phyloP scores from a whole-genome alignment of 64 coral and sea anemone species.

The Dendrophyllia cribrosa region DNA sequence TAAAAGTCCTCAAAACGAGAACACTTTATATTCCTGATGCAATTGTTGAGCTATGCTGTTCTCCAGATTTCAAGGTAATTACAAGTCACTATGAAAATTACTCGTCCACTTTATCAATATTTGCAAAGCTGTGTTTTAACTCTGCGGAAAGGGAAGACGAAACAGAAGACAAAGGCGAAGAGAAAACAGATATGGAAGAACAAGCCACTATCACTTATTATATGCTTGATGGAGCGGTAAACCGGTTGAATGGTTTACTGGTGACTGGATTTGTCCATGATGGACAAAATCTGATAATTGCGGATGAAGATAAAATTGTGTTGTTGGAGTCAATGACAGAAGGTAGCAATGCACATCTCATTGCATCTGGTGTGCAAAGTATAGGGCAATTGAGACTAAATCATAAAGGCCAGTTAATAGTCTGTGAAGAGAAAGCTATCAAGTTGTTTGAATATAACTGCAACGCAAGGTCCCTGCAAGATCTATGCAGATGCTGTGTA shows the following conservation, averaged over 20 bases:
- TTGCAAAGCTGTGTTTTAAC: constrained; percentile 31
- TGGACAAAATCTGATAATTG: constrained; percentile 79
- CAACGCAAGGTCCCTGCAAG: constrained; percentile 32
- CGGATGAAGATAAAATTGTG: constrained; percentile 42
- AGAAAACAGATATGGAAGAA: constrained; percentile 15
- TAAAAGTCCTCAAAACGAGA: constrained; percentile 53
- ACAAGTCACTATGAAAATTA: not conserved
- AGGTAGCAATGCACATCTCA: constrained; percentile 58
- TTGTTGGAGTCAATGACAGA: constrained; percentile 67
- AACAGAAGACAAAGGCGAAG: not conserved
- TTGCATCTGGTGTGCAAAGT: constrained; percentile 56
- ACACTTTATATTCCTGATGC: constrained; percentile 7
- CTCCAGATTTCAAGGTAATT: constrained; percentile 35
- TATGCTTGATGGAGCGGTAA: constrained; percentile 58
- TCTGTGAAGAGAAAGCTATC: constrained; percentile 53
- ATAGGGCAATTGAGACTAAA: constrained; percentile 42
- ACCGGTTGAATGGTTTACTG: not conserved
- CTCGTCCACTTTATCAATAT: not conserved
- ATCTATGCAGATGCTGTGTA: constrained; percentile 50
- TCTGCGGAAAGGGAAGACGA: too few relatives aligned
- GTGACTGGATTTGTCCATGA: constrained; percentile 63
- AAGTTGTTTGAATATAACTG: constrained; percentile 76
- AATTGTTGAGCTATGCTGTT: constrained; percentile 32
- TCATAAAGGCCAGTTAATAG: constrained; percentile 67
- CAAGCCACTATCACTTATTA: constrained; percentile 67